A percentile compares a stretch with the other conserved stretches of the same genome.
phyloP scores from a whole-genome alignment of 2,888 invertebrate species.

The Phyto melanocephala region DNA sequence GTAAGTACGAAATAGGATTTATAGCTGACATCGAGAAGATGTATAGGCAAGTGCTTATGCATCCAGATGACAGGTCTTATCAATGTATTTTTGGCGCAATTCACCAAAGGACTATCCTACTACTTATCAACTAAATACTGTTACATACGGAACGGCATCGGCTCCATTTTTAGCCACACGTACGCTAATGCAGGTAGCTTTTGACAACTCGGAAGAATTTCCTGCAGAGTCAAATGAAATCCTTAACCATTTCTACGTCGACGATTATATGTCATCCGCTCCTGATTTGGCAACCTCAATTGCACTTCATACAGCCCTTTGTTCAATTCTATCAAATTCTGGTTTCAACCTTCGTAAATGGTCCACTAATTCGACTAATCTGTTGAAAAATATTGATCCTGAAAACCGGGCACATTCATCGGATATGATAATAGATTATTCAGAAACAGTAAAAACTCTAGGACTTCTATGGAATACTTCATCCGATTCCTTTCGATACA shows the following conservation, averaged over 20 bases:
- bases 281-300: too few relatives aligned
- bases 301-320: too few relatives aligned
- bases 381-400: too few relatives aligned
- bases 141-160: constrained; percentile 58
- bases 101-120: neutral
- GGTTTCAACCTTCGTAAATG: too few relatives aligned
- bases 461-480: neutral
- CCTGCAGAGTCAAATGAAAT: neutral
- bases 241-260: too few relatives aligned
- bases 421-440: too few relatives aligned
- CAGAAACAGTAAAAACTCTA: too few relatives aligned
- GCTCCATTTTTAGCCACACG: constrained; percentile 59
- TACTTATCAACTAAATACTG: constrained; percentile 50
- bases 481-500: neutral
- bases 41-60: constrained; percentile 50
- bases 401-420: too few relatives aligned
- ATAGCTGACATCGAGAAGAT: constrained; percentile 37
- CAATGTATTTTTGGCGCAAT: constrained; percentile 65
- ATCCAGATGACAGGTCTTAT: neutral
- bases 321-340: too few relatives aligned
- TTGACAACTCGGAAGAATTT: constrained; percentile 22
- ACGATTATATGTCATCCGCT: too few relatives aligned
- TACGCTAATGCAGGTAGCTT: constrained; percentile 46
- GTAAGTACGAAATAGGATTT: constrained; percentile 22
- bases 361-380: too few relatives aligned